Conservation (phyloP, 92 coral and sea anemone genomes). For the Porites lobata region DNA sequence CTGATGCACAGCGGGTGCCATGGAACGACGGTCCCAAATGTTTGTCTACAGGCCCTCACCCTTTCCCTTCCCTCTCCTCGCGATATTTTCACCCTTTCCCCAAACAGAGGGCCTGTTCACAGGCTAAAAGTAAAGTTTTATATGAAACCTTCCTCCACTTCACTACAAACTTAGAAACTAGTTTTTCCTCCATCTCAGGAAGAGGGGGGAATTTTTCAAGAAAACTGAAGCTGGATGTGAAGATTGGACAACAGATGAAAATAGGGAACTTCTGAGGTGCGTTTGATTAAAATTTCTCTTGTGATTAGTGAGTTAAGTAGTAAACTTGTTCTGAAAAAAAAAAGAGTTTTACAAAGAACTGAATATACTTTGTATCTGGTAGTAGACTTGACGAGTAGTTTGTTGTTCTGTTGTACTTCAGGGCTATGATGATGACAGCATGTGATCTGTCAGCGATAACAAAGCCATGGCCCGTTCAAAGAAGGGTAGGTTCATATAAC, state of each 20-base stretch:
- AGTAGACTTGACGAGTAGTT: too few species aligned
- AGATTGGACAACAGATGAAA: slow-evolving; percentile 79
- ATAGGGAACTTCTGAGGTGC: slow-evolving; percentile 90
- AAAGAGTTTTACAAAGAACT: too few species aligned
- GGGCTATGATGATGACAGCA: slow-evolving; percentile 99
- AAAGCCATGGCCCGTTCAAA: slow-evolving; percentile 99
- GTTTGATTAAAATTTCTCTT: background rate
- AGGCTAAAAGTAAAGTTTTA: too few species aligned
- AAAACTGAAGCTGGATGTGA: slow-evolving; percentile 71
- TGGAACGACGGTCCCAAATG: too few species aligned
- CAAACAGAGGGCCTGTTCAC: too few species aligned
- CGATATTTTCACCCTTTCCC: too few species aligned
- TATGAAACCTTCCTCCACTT: background rate
- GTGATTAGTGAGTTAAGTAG: too few species aligned
- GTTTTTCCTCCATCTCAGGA: slow-evolving; percentile 58
- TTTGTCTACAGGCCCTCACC: too few species aligned
- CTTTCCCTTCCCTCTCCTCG: too few species aligned
- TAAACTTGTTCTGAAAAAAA: too few species aligned
- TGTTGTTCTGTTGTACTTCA: slow-evolving; percentile 5
- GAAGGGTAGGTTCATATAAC: slow-evolving; percentile 79
- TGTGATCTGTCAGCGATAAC: slow-evolving; percentile 99
- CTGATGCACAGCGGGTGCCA: too few species aligned
- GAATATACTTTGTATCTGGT: too few species aligned
- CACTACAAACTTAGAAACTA: background rate
- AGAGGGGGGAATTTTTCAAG: slow-evolving; percentile 94